Evolutionary conservation across 2,888 invertebrate genomes (phyloP), one percentile per base, ranked within the genome.

Genomic region (Leistus spinibarbis): DNA sequence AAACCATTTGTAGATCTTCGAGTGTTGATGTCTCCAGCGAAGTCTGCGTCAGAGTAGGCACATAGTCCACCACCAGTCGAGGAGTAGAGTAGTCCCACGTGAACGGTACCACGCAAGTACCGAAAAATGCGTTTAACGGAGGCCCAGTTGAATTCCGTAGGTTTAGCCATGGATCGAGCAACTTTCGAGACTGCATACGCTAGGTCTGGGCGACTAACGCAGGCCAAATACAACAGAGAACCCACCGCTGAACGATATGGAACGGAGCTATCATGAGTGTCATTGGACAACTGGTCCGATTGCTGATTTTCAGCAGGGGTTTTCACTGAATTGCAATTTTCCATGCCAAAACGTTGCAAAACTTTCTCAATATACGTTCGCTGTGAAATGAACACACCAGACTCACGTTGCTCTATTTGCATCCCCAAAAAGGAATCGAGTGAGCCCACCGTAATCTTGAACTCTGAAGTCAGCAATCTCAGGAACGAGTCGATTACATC

Each of bases 131-230:
- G 64, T 63, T 77, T 77, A 7, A 77, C 76, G 27, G 74, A 22
- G 24, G 62, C 20, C 76, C 76, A 77, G 23, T 76, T 27, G 13
- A 27, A 54, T 56, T 19, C n/a, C 1, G 71, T 77, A 40, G 76
- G 77, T n/a, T 77, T 60, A 22, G 62, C 69, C 76, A 74, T 63
- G 17, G 77, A 77, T 71, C 79, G 65, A 70, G 77, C 76, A 69
- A 76, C 77, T 76, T 77, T 79, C 16, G 78, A 79, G 54, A 79
- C 77, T 3, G 79, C 76, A 60, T 73, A 80, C 3, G 79, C 78
- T 5, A 79, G 76, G 54, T 78, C 79, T 4, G 78, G 79, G 9
- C 78, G 77, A 54, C n/a, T n/a, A n/a, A n/a, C 78, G 54, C 78
- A 79, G 5, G 78, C 79, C 60, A 79, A 66, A 68, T 78, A 78